Evolutionary conservation across 2,113 vertebrate species (phyloP), one percentile per base, ranked within the genome.

Genomic region (Coreoperca whiteheadi): DNA sequence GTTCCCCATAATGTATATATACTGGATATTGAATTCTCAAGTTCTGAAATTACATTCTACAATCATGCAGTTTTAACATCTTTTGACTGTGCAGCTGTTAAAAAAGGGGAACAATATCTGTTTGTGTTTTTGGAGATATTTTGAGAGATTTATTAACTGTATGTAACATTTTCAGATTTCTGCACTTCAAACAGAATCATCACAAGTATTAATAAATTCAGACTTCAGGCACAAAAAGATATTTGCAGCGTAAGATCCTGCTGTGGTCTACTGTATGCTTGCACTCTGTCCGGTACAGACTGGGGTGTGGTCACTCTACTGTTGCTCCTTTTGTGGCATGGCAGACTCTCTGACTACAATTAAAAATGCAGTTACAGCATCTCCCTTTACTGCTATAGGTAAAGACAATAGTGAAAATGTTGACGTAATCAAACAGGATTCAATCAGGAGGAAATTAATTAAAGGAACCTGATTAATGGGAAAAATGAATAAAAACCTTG

Each of bases 401-500:
- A 68, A 71, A 81, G 39, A 74, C 21, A 74, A 66, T 28, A 46
- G 79, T 15, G 51, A 72, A 74, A 74, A 76, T 56, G 43, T 41
- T 69, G 14, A 16, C 6, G 14, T 50, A 15, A 15, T 70, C 66
- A 73, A 86, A 76, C 7, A 46, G 0, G 32, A 78, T 59, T 67
- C 9, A 6, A 74, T 76, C 41, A 51, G 41, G n/a, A 71, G 39
- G 70, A 61, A 81, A 72, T 82, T 66, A 77, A 78, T 64, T 61
- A 41, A 43, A 54, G 48, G 16, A 32, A 60, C 12, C 14, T 60
- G 69, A 69, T 7, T 70, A 65, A 85, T 75, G 51, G 28, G 15
- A 50, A 75, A 54, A 67, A 51, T 10, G 14, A 56, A 68, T 76
- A 76, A 84, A 82, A 86, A 34, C 37, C 76, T 28, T 70, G 68